Evolutionary conservation across 1,140 invertebrate species (phyloP), one percentile per base, ranked within the genome.

Genomic region (Homalodisca vitripennis): DNA sequence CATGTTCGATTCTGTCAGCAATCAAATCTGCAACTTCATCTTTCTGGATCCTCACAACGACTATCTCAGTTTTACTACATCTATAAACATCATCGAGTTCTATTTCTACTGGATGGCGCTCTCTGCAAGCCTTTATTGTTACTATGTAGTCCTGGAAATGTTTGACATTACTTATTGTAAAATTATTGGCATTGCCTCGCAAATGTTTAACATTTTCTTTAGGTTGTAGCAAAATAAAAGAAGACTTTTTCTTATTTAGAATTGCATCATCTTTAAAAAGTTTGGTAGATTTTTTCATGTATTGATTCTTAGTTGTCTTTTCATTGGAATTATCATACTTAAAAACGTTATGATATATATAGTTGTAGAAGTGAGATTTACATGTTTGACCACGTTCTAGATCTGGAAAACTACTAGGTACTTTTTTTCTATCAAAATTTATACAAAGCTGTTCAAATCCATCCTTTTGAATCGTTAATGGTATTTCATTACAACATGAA

Each of bases 91-190:
- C 55, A 26, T 30, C 51, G 0, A 46, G 3, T 32, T 74, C 71
- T 22, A 3, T 29, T 60, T 13, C 3, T 14, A 70, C 78, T 57
- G 75, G 75, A 0, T 78, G 76, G 75, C 80, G 78, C 66, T 87
- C 84, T 3, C 92, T 82, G 70, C 92, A 94, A 2, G 90, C 92
- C 76, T 84, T 82, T 29, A 94, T 82, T 62, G 82, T 84, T 29
- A 94, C 85, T n/a, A 85, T 85, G 76, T 93, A 93, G 24, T 80
- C 55, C 2, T 60, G 22, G 24, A 3, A 60, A n/a, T 60, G 14
- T 24, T 29, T 60, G 2, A 60, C 2, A n/a, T 26, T 26, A 6
- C 6, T 26, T 2, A 60, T 60, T 27, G 55, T 60, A 27, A 60
- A 60, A 30, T 60, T 60, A 6, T n/a, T 60, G 14, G 14, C 6